Evolutionary conservation across 2,113 vertebrate genomes (phyloP).

Genomic region (Laticauda laticaudata): DNA sequence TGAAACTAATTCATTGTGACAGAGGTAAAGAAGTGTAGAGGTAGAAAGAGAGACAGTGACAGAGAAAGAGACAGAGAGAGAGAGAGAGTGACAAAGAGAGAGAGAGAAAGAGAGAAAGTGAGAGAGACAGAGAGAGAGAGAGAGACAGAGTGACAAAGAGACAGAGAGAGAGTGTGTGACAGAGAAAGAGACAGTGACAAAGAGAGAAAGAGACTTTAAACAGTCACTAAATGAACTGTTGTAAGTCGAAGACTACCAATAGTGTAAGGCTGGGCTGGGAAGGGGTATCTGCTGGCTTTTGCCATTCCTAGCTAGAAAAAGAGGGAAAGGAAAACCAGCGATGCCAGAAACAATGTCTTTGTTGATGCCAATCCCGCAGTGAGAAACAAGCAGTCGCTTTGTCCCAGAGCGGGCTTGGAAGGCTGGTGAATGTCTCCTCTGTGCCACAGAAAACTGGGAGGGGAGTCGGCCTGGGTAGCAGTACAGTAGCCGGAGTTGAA

Average conservation of each 20-base stretch:
- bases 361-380: conserved; percentile 38
- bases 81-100: no score
- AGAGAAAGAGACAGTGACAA: no score
- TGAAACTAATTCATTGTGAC: no score
- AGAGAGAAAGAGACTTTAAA: background rate
- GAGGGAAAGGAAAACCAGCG: background rate
- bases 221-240: background rate
- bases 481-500: conserved; percentile 14
- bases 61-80: no score
- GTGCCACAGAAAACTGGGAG: conserved; percentile 45
- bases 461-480: conserved; percentile 42
- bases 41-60: no score
- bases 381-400: conserved; percentile 49
- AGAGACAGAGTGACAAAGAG: no score
- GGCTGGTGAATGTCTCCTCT: conserved; percentile 58
- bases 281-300: background rate
- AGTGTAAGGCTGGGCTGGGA: background rate
- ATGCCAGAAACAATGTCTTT: conserved; percentile 50
- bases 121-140: no score
- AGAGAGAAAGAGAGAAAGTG: no score
- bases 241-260: no score
- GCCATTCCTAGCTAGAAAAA: conserved; percentile 1
- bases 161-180: no score
- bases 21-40: no score
- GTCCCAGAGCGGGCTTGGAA: conserved; percentile 23